phyloP scores from a whole-genome alignment of 2,113 vertebrate genomes.

The Colius striatus region DNA sequence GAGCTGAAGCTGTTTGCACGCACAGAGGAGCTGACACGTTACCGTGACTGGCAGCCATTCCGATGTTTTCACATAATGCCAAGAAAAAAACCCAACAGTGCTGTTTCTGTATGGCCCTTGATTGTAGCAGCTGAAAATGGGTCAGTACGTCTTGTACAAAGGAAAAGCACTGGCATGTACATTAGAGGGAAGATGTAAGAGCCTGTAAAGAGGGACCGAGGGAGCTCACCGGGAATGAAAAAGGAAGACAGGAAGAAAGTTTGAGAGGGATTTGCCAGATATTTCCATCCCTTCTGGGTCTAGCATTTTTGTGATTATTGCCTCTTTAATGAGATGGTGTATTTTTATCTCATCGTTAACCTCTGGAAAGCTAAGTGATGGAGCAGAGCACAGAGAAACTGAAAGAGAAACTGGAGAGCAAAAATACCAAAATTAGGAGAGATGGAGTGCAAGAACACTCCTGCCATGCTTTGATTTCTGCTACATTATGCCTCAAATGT shows the following conservation, averaged over 20 bases:
- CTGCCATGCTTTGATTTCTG: background rate
- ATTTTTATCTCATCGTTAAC: background rate
- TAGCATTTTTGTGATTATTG: constrained; percentile 16
- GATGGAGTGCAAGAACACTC: background rate
- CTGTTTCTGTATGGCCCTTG: background rate
- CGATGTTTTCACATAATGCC: background rate
- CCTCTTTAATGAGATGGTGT: background rate
- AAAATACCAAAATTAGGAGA: background rate
- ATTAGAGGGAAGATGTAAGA: background rate
- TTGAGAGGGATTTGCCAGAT: background rate
- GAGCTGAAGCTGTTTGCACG: background rate
- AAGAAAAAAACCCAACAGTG: background rate
- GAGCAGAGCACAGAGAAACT: background rate
- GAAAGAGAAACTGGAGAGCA: background rate
- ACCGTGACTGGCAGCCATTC: background rate
- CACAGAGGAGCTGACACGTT: accelerated
- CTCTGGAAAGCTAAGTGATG: background rate
- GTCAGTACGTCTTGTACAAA: background rate
- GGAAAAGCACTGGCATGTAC: background rate
- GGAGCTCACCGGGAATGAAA: background rate
- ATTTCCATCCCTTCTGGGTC: constrained; percentile 23
- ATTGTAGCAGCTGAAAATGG: background rate
- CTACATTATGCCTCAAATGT: background rate
- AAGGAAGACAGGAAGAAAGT: background rate
- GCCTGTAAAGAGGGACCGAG: background rate